Evolutionary conservation across 2,113 vertebrate species (phyloP), one percentile per base, ranked within the genome.

Genomic region (Tetrao urogallus): DNA sequence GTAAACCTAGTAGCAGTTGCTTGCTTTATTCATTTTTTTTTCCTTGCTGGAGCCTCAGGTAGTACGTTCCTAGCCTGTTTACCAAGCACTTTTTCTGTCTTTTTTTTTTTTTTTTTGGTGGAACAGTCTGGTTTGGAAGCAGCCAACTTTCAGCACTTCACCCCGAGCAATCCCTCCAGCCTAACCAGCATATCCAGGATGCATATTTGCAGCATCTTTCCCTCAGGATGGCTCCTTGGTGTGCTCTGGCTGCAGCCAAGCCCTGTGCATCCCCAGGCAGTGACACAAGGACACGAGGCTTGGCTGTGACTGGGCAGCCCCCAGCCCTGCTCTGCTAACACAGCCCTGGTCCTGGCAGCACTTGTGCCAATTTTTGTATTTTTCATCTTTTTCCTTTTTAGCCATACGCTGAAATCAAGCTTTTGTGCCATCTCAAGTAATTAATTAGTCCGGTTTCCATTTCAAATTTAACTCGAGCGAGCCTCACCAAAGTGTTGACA

Each of bases 361-460:
- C 47, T 3, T 0, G 0, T 0, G 6, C 81, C 93, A 81, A 13
- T 13, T 40, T 40, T 42, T 72, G 70, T 70, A 70, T 50, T 74
- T 57, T 42, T n/a, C 67, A 57, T 94, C 93, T 81, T 87, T 92
- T 87, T 92, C 52, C 48, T 1, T 38, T 60, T 34, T 17, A 82
- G 86, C 40, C 16, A 1, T 3, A 1, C 36, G 73, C 83, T 65
- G 42, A 60, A 94, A 88, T 73, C 66, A 60, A 36, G 36, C 63
- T 92, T 63, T 47, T 28, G 17, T 85, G 91, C 64, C 60, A 24
- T 85, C 91, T 82, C 75, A 48, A 89, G 56, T 42, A 61, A 92
- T 94, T 92, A 92, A 93, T 92, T 93, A 71, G 28, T 30, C 64
- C 67, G 40, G 67, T 87, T 93, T 92, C 78, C 72, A 85, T 88